A percentile compares a stretch with the other conserved stretches of the same genome.
These are phyloP conservation scores for Leucophenga varia DNA, from an alignment of 1,140 invertebrate genomes.

Conservation along the genomic window DNA sequence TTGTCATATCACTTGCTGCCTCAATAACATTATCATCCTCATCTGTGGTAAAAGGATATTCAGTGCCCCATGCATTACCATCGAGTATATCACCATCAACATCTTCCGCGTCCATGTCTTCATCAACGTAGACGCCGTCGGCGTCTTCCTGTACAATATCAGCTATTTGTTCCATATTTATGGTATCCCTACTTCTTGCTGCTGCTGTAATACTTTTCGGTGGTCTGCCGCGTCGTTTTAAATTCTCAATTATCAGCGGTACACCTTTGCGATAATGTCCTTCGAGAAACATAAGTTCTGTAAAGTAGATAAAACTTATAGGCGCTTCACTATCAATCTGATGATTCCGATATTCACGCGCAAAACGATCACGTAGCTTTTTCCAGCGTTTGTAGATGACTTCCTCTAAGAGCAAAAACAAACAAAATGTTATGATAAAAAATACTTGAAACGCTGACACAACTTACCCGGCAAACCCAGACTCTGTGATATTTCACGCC, in stretches of 20 bases:
- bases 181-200: too few relatives aligned
- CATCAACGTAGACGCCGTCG: too few relatives aligned
- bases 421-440: too few relatives aligned
- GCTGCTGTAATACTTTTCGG: constrained; percentile 15
- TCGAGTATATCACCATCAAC: too few relatives aligned
- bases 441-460: too few relatives aligned
- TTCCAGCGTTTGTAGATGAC: constrained; percentile 48
- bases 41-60: too few relatives aligned
- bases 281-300: constrained; percentile 37
- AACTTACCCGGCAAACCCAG: constrained; percentile 35
- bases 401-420: constrained; percentile 26
- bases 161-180: too few relatives aligned
- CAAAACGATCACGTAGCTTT: constrained; percentile 45
- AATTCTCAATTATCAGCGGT: constrained; percentile 31
- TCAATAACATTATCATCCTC: too few relatives aligned
- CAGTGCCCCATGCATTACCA: too few relatives aligned
- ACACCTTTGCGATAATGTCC: constrained; percentile 44
- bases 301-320: constrained; percentile 38
- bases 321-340: constrained; percentile 31
- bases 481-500: constrained; percentile 37
- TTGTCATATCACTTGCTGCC: too few relatives aligned
- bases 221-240: constrained; percentile 33
- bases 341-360: constrained; percentile 42
- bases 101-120: too few relatives aligned
- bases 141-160: too few relatives aligned